A percentile compares a stretch with the other conserved stretches of the same genome.
Conservation (phyloP, 1,140 invertebrate species). For the Ostrea denselamellosa region DNA sequence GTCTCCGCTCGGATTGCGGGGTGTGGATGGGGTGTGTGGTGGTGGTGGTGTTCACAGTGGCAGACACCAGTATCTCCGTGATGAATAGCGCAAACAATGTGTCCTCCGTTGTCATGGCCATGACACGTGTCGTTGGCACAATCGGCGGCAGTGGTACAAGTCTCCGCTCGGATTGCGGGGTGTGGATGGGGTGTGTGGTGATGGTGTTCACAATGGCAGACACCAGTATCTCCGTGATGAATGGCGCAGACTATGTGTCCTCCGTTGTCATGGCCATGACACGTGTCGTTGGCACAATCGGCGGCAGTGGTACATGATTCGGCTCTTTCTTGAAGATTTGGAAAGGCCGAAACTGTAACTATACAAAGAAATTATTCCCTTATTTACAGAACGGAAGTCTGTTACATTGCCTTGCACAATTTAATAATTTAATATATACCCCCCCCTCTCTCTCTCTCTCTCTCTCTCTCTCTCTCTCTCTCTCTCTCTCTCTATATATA, state of each 20-base stretch:
- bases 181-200: background rate
- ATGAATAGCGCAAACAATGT: background rate
- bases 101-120: background rate
- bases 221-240: background rate
- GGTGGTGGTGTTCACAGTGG: slow-evolving; percentile 11
- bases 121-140: background rate
- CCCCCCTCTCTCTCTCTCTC: too few relatives aligned
- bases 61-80: slow-evolving; percentile 14
- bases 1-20: background rate
- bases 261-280: background rate
- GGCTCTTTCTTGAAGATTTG: slow-evolving; percentile 30
- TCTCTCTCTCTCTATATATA: too few relatives aligned
- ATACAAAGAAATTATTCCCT: background rate
- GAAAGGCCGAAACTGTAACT: slow-evolving; percentile 1
- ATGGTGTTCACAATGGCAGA: background rate
- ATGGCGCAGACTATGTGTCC: background rate
- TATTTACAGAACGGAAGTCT: too few relatives aligned
- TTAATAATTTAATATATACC: too few relatives aligned
- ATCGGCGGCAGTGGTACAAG: background rate
- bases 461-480: too few relatives aligned
- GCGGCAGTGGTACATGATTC: background rate
- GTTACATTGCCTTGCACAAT: too few relatives aligned
- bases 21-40: slow-evolving; percentile 17
- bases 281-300: background rate
- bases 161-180: background rate